Percentiles rank a stretch among this genome's conserved stretches.
These are phyloP conservation scores for Tubulanus polymorphus DNA, from an alignment of 2,888 invertebrate genomes.

Conservation along the genomic window DNA sequence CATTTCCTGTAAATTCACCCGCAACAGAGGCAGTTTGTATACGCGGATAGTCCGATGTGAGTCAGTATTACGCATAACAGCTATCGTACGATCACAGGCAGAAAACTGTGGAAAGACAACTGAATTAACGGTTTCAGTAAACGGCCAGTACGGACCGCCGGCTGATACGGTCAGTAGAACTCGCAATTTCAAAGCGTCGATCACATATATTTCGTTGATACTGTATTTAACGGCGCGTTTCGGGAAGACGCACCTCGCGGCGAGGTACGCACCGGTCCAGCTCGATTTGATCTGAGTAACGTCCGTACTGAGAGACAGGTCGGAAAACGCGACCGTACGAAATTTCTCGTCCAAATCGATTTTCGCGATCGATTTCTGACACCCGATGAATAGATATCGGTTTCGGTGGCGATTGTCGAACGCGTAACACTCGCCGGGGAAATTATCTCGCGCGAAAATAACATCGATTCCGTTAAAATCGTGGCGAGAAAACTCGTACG, in stretches of 20 bases:
- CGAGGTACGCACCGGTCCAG: slow-evolving; percentile 29
- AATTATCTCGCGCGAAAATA: neutral
- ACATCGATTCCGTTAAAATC: neutral
- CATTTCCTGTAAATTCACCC: slow-evolving; percentile 25
- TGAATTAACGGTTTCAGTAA: slow-evolving; percentile 34
- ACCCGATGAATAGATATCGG: slow-evolving; percentile 22
- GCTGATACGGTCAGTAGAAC: slow-evolving; percentile 26
- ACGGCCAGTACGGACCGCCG: slow-evolving; percentile 35
- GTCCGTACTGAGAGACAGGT: slow-evolving; percentile 23
- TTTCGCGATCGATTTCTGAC: slow-evolving; percentile 24
- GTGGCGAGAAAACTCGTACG: no score
- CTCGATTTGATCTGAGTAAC: slow-evolving; percentile 35
- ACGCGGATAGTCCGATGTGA: slow-evolving; percentile 30
- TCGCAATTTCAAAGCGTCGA: slow-evolving; percentile 23
- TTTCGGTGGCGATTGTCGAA: slow-evolving; percentile 30
- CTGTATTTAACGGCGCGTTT: slow-evolving; percentile 28
- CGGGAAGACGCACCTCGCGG: slow-evolving; percentile 28
- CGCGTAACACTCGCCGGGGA: slow-evolving; percentile 10
- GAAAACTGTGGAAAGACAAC: slow-evolving; percentile 38
- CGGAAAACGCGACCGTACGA: slow-evolving; percentile 16
- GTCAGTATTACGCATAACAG: slow-evolving; percentile 31
- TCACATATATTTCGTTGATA: slow-evolving; percentile 27
- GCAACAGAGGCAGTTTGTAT: slow-evolving; percentile 29
- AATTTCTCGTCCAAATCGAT: slow-evolving; percentile 16
- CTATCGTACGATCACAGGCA: slow-evolving; percentile 29